phyloP scores from a whole-genome alignment of 2,888 invertebrate genomes.

The Caprella mutica region DNA sequence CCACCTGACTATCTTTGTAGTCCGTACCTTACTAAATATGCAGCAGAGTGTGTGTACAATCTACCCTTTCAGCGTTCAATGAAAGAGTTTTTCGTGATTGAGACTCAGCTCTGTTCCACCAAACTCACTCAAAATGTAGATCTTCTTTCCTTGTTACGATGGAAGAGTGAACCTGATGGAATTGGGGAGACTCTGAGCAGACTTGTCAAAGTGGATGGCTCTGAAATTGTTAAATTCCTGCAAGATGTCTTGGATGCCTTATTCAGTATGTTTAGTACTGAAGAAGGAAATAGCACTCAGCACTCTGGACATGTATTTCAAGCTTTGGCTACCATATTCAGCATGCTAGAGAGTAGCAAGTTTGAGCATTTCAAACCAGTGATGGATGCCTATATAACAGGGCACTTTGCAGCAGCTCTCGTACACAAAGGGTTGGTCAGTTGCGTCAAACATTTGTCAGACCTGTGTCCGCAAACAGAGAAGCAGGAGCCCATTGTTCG shows the following conservation, averaged over 20 bases:
- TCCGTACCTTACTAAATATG: constrained; percentile 41
- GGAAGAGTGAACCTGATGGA: constrained; percentile 78
- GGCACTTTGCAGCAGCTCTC: constrained; percentile 86
- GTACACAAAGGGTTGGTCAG: constrained; percentile 83
- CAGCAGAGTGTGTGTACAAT: constrained; percentile 36
- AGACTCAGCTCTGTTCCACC: constrained; percentile 82
- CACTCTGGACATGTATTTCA: constrained; percentile 85
- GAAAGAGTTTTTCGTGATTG: constrained; percentile 70
- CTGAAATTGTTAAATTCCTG: constrained; percentile 86
- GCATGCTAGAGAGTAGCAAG: constrained; percentile 73
- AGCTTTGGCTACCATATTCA: constrained; percentile 78
- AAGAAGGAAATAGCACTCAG: constrained; percentile 77
- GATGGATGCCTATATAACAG: constrained; percentile 83
- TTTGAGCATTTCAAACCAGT: constrained; percentile 91
- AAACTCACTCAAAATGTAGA: constrained; percentile 92
- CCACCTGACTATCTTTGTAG: constrained; percentile 46
- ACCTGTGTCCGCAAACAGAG: constrained; percentile 71
- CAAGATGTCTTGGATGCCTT: constrained; percentile 87
- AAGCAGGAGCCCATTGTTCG: constrained; percentile 81
- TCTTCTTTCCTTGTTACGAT: constrained; percentile 72
- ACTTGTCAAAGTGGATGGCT: constrained; percentile 66
- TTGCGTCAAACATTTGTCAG: constrained; percentile 80
- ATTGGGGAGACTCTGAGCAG: constrained; percentile 74
- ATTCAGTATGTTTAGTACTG: constrained; percentile 84
- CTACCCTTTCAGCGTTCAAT: constrained; percentile 59